Conservation (phyloP, 2,797 vertebrate genomes). For the Sebastes baramenuke region DNA sequence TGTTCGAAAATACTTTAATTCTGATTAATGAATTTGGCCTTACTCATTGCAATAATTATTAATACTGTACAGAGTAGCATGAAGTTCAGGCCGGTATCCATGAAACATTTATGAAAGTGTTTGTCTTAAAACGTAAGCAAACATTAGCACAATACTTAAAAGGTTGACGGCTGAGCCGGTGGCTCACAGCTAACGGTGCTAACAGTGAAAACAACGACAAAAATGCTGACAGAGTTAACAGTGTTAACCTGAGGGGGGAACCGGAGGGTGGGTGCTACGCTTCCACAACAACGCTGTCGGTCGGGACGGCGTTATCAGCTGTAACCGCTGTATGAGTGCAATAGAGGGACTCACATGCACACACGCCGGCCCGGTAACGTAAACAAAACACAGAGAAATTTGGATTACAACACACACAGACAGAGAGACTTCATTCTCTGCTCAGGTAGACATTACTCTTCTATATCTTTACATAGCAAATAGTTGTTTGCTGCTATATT, state of each 20-base stretch:
- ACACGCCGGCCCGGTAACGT: background rate
- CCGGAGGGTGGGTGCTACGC: too few relatives aligned
- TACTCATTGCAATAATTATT: background rate
- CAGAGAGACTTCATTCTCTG: background rate
- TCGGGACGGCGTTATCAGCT: too few relatives aligned
- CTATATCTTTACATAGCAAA: background rate
- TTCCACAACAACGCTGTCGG: too few relatives aligned
- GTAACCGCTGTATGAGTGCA: too few relatives aligned
- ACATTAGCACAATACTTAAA: background rate
- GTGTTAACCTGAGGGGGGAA: too few relatives aligned
- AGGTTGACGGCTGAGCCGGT: too few relatives aligned
- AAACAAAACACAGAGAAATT: background rate
- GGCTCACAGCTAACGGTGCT: too few relatives aligned
- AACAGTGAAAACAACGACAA: too few relatives aligned
- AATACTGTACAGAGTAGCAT: background rate
- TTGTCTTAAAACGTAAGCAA: background rate
- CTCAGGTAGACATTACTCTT: background rate
- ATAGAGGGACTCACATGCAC: too few relatives aligned
- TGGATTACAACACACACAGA: too few relatives aligned
- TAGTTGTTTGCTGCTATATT: background rate
- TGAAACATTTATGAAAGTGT: background rate
- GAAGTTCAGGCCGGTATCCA: background rate
- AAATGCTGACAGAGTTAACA: too few relatives aligned
- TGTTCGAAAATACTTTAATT: constrained; percentile 14
- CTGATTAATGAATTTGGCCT: background rate